phyloP scores from a whole-genome alignment of 2,113 vertebrate species.

The Tachycineta bicolor region DNA sequence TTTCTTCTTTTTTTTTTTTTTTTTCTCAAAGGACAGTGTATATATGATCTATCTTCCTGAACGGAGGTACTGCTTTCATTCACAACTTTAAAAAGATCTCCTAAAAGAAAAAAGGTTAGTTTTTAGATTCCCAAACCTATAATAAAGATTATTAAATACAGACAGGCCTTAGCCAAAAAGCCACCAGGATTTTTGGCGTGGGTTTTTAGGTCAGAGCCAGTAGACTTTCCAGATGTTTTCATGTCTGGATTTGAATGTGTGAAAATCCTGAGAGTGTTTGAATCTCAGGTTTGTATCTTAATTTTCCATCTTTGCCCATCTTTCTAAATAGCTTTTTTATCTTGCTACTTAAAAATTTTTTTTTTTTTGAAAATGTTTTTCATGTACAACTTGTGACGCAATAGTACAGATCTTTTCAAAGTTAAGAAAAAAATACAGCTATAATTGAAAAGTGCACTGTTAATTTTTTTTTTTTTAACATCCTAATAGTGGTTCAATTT shows the following conservation, averaged over 20 bases:
- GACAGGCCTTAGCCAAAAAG: background rate
- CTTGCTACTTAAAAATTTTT: background rate
- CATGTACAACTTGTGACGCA: background rate
- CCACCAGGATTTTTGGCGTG: background rate
- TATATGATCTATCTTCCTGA: background rate
- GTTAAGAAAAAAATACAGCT: background rate
- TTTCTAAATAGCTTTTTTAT: background rate
- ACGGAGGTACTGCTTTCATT: background rate
- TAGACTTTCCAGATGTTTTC: background rate
- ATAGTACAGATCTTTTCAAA: background rate
- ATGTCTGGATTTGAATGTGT: background rate
- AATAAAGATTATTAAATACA: background rate
- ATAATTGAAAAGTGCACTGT: background rate
- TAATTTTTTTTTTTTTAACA: background rate
- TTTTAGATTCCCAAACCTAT: background rate
- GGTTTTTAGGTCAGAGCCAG: background rate
- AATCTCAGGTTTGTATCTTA: background rate
- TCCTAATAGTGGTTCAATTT: background rate
- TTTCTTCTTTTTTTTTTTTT: background rate
- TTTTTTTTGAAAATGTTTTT: background rate
- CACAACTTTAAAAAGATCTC: background rate
- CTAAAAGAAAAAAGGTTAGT: background rate
- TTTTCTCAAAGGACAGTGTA: background rate
- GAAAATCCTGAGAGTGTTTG: background rate
- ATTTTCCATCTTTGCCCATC: background rate